These are phyloP conservation scores for Rallus crepitans DNA, from an alignment of 2,797 vertebrate species.

Conservation along the genomic window DNA sequence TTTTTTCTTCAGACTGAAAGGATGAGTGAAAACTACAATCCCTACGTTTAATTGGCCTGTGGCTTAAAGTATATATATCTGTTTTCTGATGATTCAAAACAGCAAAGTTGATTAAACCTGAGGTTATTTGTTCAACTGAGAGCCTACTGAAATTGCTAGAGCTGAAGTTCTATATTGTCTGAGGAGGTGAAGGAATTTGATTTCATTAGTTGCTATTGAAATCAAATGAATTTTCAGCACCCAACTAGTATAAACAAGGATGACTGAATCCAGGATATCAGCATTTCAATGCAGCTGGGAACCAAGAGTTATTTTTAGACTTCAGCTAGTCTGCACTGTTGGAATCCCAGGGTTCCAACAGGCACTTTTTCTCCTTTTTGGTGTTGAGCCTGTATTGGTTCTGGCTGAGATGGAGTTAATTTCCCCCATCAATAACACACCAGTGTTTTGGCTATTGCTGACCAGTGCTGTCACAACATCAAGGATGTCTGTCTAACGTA, in stretches of 20 bases:
- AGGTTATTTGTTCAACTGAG: neutral
- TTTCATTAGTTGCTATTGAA: neutral
- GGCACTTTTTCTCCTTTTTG: neutral
- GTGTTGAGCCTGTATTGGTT: neutral
- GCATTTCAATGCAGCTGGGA: neutral
- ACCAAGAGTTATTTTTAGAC: neutral
- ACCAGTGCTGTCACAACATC: too few species aligned
- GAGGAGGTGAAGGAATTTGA: neutral
- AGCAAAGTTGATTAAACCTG: neutral
- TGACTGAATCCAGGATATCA: neutral
- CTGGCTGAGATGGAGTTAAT: too few species aligned
- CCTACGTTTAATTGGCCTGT: neutral
- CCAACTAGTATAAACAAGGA: neutral
- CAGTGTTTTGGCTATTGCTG: too few species aligned
- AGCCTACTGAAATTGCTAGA: neutral
- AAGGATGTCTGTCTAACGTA: too few species aligned
- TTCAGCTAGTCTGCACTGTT: neutral
- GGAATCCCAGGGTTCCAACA: neutral
- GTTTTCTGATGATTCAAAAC: neutral
- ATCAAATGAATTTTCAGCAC: neutral
- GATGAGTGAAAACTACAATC: neutral
- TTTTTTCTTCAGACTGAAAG: neutral
- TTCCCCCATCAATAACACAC: too few species aligned
- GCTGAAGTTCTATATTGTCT: neutral
- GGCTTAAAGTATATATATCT: neutral